These are phyloP conservation scores for Formica selysi DNA, from an alignment of 1,140 invertebrate genomes.

Conservation along the genomic window DNA sequence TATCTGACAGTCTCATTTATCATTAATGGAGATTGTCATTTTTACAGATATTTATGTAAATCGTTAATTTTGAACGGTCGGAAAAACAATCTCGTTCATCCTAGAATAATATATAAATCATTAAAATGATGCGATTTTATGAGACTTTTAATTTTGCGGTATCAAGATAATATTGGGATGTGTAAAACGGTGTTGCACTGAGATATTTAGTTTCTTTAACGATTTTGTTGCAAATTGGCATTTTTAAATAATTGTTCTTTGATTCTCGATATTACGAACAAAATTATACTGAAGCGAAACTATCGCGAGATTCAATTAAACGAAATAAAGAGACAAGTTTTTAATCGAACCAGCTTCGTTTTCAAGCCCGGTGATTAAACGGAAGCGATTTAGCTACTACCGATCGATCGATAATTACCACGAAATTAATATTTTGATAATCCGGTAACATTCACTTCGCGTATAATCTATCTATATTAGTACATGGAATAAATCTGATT, in stretches of 20 bases:
- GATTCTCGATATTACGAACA: neutral
- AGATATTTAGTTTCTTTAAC: neutral
- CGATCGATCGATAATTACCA: conserved; percentile 35
- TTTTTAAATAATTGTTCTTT: neutral
- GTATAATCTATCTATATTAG: neutral
- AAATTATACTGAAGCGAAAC: neutral
- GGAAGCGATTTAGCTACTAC: conserved; percentile 9
- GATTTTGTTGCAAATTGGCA: neutral
- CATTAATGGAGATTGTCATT: conserved; percentile 14
- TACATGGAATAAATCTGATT: conserved; percentile 26
- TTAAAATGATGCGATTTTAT: neutral
- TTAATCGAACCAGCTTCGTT: conserved; percentile 19
- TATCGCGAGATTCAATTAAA: conserved; percentile 41
- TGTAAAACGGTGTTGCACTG: neutral
- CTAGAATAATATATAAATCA: neutral
- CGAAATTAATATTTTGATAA: conserved; percentile 63
- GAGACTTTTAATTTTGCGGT: neutral
- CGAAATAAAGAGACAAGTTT: conserved; percentile 52
- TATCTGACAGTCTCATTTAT: conserved; percentile 4
- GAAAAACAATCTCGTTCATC: neutral
- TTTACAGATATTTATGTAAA: conserved; percentile 10
- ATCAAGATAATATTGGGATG: neutral
- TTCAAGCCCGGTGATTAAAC: neutral
- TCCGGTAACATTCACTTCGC: conserved; percentile 43
- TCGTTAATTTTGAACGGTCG: conserved; percentile 1